These are phyloP conservation scores for Melanostigma gelatinosum DNA, from an alignment of 2,113 vertebrate genomes.

Conservation along the genomic window DNA sequence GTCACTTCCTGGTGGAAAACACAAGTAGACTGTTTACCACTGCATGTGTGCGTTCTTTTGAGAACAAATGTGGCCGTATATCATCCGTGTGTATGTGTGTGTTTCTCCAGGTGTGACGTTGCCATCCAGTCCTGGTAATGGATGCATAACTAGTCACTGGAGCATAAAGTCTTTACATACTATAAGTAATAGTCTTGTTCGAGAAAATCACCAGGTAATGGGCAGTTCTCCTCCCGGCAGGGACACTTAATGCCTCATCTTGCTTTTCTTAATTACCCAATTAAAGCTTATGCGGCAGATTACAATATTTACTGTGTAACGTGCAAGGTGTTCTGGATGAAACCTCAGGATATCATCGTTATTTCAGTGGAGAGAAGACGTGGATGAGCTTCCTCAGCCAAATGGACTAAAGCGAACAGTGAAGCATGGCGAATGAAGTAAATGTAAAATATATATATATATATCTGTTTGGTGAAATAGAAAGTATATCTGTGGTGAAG, in stretches of 20 bases:
- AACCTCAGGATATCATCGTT: not conserved
- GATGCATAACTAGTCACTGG: conserved; percentile 67
- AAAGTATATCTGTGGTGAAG: conserved; percentile 6
- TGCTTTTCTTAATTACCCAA: conserved; percentile 76
- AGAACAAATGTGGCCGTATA: not conserved
- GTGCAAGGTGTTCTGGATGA: not conserved
- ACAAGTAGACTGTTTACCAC: conserved; percentile 11
- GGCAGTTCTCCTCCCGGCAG: conserved; percentile 72
- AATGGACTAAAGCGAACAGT: not conserved
- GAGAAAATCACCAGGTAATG: conserved; percentile 77
- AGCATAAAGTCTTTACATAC: conserved; percentile 56
- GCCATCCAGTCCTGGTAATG: conserved; percentile 60
- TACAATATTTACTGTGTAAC: not conserved
- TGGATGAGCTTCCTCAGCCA: not conserved
- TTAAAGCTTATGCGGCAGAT: conserved; percentile 73
- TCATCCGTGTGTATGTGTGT: conserved; percentile 10
- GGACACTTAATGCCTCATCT: conserved; percentile 72
- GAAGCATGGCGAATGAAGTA: not conserved
- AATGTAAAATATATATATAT: not conserved
- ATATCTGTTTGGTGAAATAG: not conserved
- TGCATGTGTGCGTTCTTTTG: conserved; percentile 1
- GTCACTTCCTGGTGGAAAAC: conserved; percentile 16
- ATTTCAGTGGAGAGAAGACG: not conserved
- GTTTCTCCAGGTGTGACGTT: conserved; percentile 55
- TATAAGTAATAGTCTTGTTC: conserved; percentile 71